Base-by-base conservation (phyloP, 2,797 vertebrate genomes). In the Rhynchotus rufescens region DNA sequence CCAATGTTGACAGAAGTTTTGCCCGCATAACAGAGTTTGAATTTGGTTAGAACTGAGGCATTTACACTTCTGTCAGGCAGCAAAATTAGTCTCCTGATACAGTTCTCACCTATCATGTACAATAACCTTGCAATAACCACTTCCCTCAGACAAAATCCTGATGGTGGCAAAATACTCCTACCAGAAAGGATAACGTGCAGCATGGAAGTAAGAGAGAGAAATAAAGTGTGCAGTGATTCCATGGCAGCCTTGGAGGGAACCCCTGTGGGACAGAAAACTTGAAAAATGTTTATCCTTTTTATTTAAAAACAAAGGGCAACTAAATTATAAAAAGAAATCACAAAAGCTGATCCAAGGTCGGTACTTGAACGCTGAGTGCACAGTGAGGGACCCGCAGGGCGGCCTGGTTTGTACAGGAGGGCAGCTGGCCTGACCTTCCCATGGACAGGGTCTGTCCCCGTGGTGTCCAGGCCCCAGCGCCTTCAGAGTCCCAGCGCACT, bases 351-450 rank as follows among this genome's bases (percentile, higher is more conserved):
- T 30, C 13, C 36, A 47, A 65, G 34, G 14, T 47, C 30, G 22
- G 11, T 1, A 1, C 32, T 17, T 40, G 21, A 13, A 6, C 34
- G 59, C 52, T 54, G 32, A 66, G 45, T 12, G 4, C 12, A 10
- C 15, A 19, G 15, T 44, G 62, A 67, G 40, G 40, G 66, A n/a
- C 32, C 34, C 17, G 16, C 72, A 28, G 21, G n/a, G 20, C 4
- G 0, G 36, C 69, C 30, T 1, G 4, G 32, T 42, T 56, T 42
- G 11, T 36, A 34, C 0, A 1, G 28, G n/a, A 13, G n/a, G 25
- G 15, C 57, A 40, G 4, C 51, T 57, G 3, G 1, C 32, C 22
- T 20, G 30, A 56, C 28, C 28, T 15, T 30, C 52, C 26, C 52
- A 17, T 54, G 26, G 51, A 15, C 9, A 9, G 26, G 5, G 26